Evolutionary conservation across 2,888 invertebrate species (phyloP).

Genomic region (Diaperis boleti): DNA sequence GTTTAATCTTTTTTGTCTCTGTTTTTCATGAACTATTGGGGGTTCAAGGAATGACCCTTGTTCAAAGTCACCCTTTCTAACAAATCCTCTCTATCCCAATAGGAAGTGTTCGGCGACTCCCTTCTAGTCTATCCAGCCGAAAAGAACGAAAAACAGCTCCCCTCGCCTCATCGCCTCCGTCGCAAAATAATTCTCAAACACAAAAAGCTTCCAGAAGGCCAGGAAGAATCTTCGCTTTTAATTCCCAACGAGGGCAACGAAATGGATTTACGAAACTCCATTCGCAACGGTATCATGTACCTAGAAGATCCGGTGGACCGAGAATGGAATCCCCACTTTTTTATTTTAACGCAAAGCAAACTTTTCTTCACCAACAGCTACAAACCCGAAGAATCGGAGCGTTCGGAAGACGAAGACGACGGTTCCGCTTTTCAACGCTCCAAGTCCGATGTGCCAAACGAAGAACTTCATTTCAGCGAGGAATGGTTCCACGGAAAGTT

Average conservation of each 20-base stretch:
- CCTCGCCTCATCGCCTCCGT: conserved; percentile 85
- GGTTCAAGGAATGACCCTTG: background rate
- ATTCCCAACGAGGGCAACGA: conserved; percentile 74
- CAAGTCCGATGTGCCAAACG: conserved; percentile 79
- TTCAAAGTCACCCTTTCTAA: too few species aligned
- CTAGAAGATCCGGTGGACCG: conserved; percentile 90
- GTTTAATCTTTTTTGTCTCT: too few species aligned
- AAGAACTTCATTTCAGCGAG: conserved; percentile 91
- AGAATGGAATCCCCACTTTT: conserved; percentile 94
- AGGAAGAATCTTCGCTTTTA: conserved; percentile 76
- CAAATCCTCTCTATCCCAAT: conserved; percentile 18
- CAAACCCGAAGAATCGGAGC: conserved; percentile 57
- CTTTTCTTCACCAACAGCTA: conserved; percentile 86
- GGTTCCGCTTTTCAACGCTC: conserved; percentile 67
- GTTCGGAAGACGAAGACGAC: conserved; percentile 64
- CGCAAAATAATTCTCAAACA: conserved; percentile 88
- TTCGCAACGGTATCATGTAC: conserved; percentile 91
- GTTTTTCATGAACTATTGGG: too few species aligned
- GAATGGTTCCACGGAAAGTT: conserved; percentile 95
- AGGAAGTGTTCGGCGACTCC: conserved; percentile 88
- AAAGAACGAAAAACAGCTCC: conserved; percentile 81
- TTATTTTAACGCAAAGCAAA: conserved; percentile 89
- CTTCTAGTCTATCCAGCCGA: conserved; percentile 82
- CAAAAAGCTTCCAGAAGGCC: conserved; percentile 92
- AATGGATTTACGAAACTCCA: conserved; percentile 82